Base-by-base conservation (phyloP, 2,113 vertebrate species). In the Nothocercus julius region DNA sequence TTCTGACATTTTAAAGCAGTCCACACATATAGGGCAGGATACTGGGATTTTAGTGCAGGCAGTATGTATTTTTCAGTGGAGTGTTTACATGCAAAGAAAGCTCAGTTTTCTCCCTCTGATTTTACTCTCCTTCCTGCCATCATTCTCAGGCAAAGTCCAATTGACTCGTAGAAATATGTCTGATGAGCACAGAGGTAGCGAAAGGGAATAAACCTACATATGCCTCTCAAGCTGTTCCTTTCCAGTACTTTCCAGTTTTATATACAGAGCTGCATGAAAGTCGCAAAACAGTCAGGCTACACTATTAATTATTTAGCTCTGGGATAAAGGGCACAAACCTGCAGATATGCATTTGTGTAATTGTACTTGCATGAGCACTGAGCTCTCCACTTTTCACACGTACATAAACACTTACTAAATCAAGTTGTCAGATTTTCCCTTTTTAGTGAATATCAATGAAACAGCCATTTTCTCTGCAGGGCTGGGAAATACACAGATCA, bases 151-250 rank as follows among this genome's bases (percentile, higher is more conserved):
- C 28, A 40, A 90, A 90, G 76, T 84, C 82, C 93, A 93, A 73
- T 68, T 88, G 90, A 88, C 77, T 86, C 27, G 42, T 61, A 86
- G 53, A 92, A 94, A 95, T 83, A 90, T 11, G 53, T 9, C 64
- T 91, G 79, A 88, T 36, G 64, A 78, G 66, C 94, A 72, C 0
- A 0, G 24, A 91, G 73, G 64, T 61, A 95, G 81, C 0, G 0
- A 85, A 51, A 78, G 28, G 28, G 91, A 95, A 92, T 94, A 91
- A 94, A 95, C 38, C 47, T 70, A 94, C 82, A 81, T 85, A 90
- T 88, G 93, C 61, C 62, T 95, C 77, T 92, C 92, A 94, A 95
- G 85, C 85, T 94, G 77, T 92, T 94, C 86, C 47, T 89, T 28
- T 28, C 49, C 49, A 49, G 38, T 86, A 81, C 53, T 74, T 88